phyloP scores from a whole-genome alignment of 1,140 invertebrate genomes.

The Danaus melanippus region DNA sequence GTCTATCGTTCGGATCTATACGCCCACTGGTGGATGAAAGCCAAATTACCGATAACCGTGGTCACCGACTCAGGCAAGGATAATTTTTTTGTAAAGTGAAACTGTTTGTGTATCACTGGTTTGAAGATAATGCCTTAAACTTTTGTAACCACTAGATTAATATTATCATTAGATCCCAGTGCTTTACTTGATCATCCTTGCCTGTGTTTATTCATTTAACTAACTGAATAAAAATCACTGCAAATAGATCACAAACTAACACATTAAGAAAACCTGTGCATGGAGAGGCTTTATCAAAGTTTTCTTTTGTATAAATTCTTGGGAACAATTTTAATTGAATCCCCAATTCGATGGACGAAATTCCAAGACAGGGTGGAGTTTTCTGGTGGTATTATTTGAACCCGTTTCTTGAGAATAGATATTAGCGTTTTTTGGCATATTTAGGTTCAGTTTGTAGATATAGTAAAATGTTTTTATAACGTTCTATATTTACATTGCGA shows the following conservation, averaged over 20 bases:
- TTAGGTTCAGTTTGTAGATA: too few species aligned
- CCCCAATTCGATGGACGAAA: too few species aligned
- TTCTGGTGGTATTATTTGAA: too few species aligned
- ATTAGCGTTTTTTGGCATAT: too few species aligned
- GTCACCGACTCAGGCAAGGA: slow-evolving; percentile 77
- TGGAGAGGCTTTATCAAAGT: slow-evolving; percentile 50
- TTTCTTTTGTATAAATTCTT: slow-evolving; percentile 19
- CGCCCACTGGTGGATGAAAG: slow-evolving; percentile 94
- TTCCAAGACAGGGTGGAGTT: too few species aligned
- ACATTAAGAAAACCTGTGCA: slow-evolving; percentile 49
- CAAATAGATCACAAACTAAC: slow-evolving; percentile 64
- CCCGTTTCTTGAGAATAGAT: too few species aligned
- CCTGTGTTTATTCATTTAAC: slow-evolving; percentile 71
- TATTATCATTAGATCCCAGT: slow-evolving; percentile 64
- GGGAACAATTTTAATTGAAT: too few species aligned
- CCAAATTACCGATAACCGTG: slow-evolving; percentile 79
- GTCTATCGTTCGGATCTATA: slow-evolving; percentile 87
- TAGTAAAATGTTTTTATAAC: too few species aligned
- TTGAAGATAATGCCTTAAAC: slow-evolving; percentile 65
- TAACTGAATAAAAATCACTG: slow-evolving; percentile 61
- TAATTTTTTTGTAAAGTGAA: slow-evolving; percentile 70
- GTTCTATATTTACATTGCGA: too few species aligned
- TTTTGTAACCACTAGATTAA: slow-evolving; percentile 66
- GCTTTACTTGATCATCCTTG: slow-evolving; percentile 74
- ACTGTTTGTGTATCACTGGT: slow-evolving; percentile 68